A percentile compares a stretch with the other conserved stretches of the same genome.
These are phyloP conservation scores for Ceratothoa steindachneri DNA, from an alignment of 2,888 invertebrate genomes.

Conservation along the genomic window DNA sequence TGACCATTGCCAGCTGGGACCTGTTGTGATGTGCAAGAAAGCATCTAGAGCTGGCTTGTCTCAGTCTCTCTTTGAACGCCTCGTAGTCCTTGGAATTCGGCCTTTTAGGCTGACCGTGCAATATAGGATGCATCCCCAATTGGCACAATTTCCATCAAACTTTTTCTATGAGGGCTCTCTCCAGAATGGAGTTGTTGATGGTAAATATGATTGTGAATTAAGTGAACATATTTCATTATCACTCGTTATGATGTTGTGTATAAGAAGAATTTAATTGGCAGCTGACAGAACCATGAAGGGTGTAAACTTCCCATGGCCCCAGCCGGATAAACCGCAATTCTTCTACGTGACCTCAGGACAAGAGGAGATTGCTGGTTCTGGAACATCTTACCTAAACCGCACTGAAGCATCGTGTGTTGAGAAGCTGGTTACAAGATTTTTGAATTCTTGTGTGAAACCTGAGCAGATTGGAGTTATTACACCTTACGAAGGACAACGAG, in stretches of 20 bases:
- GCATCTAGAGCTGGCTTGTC: constrained; percentile 94
- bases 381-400: constrained; percentile 95
- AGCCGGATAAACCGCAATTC: constrained; percentile 94
- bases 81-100: constrained; percentile 93
- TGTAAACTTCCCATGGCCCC: constrained; percentile 97
- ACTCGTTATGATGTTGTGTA: too few relatives aligned
- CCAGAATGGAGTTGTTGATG: constrained; percentile 95
- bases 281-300: constrained; percentile 84
- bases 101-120: constrained; percentile 96
- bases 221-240: too few relatives aligned
- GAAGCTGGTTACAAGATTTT: constrained; percentile 90
- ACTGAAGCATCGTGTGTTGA: constrained; percentile 99
- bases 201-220: constrained; percentile 51
- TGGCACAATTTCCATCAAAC: constrained; percentile 96
- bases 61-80: constrained; percentile 92
- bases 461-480: constrained; percentile 99
- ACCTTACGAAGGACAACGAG: constrained; percentile 96
- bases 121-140: constrained; percentile 97
- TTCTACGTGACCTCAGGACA: constrained; percentile 96
- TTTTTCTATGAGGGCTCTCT: constrained; percentile 98
- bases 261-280: constrained; percentile 49
- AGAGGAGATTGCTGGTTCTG: constrained; percentile 97
- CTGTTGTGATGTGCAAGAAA: constrained; percentile 99
- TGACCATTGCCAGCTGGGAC: constrained; percentile 97
- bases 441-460: constrained; percentile 90